Evolutionary conservation across 2,888 invertebrate genomes (phyloP).

Genomic region (Eupithecia abbreviata): DNA sequence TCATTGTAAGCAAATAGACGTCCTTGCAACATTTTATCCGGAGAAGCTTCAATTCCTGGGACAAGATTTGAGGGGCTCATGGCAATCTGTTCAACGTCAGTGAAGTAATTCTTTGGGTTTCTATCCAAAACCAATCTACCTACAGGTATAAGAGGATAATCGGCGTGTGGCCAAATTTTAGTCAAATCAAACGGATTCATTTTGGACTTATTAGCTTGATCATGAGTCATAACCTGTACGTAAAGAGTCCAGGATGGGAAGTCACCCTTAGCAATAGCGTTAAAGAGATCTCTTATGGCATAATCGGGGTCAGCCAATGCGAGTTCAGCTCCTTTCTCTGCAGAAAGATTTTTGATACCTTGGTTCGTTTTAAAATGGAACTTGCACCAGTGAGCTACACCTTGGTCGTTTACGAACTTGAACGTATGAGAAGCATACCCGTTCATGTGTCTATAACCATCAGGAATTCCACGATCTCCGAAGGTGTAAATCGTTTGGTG

Average conservation of each 20-base stretch:
- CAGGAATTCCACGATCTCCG: conserved; percentile 96
- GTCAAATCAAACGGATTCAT: conserved; percentile 98
- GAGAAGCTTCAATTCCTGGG: conserved; percentile 96
- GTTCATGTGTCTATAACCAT: conserved; percentile 96
- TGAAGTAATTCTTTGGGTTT: conserved; percentile 96
- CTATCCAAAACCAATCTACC: conserved; percentile 93
- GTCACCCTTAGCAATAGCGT: conserved; percentile 90
- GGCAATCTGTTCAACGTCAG: conserved; percentile 96
- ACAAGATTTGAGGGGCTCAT: conserved; percentile 95
- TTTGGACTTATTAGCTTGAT: conserved; percentile 90
- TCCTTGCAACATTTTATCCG: conserved; percentile 96
- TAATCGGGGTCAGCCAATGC: conserved; percentile 94
- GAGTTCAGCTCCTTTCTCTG: conserved; percentile 87
- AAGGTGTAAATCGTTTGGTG: conserved; percentile 95
- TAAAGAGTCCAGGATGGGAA: conserved; percentile 91
- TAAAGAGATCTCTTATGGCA: conserved; percentile 93
- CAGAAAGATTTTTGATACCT: conserved; percentile 91
- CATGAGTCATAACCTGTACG: conserved; percentile 95
- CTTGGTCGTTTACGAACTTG: conserved; percentile 91
- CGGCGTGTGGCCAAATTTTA: conserved; percentile 95
- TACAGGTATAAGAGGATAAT: conserved; percentile 94
- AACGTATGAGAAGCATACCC: conserved; percentile 98
- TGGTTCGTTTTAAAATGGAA: conserved; percentile 98
- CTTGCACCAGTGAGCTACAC: conserved; percentile 92
- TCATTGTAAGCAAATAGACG: conserved; percentile 95